These are phyloP conservation scores for Alfaro cultratus DNA, from an alignment of 2,797 vertebrate species.

Conservation along the genomic window DNA sequence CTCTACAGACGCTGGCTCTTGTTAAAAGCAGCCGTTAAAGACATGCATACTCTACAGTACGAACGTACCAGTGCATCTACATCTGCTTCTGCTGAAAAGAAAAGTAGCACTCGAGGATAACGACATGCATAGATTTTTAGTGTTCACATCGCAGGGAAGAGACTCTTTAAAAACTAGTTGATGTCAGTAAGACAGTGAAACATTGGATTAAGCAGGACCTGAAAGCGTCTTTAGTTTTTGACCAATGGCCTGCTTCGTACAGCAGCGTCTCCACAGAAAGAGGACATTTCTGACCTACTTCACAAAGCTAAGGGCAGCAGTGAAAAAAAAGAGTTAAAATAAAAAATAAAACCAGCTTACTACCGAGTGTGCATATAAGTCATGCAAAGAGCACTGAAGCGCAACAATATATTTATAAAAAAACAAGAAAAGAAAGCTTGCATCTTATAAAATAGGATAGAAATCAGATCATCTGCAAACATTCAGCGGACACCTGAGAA, in stretches of 20 bases:
- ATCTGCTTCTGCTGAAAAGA: conserved; percentile 59
- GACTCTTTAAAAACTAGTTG: conserved; percentile 48
- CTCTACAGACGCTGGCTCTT: conserved; percentile 58
- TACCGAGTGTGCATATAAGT: conserved; percentile 44
- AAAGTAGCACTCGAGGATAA: conserved; percentile 65
- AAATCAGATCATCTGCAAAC: conserved; percentile 68
- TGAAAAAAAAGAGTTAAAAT: conserved; percentile 8
- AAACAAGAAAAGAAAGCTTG: conserved; percentile 61
- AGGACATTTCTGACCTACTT: conserved; percentile 11
- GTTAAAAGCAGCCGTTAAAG: conserved; percentile 53
- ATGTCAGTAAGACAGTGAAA: conserved; percentile 35
- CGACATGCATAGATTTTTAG: conserved; percentile 83
- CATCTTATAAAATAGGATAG: conserved; percentile 73
- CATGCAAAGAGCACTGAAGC: conserved; percentile 76
- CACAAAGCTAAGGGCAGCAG: conserved; percentile 21
- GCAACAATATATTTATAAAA: conserved; percentile 73
- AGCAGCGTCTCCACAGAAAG: conserved; percentile 1
- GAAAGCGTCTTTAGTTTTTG: conserved; percentile 16
- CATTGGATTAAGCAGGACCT: conserved; percentile 19
- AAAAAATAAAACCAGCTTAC: conserved; percentile 49
- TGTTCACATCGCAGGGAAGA: conserved; percentile 73
- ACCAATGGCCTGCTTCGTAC: conserved; percentile 2
- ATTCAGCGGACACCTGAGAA: conserved; percentile 81
- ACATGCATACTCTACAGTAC: conserved; percentile 73
- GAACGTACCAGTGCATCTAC: conserved; percentile 62